Base-by-base conservation (phyloP, 2,797 vertebrate species). In the Enteromius afrohamiltoni region DNA sequence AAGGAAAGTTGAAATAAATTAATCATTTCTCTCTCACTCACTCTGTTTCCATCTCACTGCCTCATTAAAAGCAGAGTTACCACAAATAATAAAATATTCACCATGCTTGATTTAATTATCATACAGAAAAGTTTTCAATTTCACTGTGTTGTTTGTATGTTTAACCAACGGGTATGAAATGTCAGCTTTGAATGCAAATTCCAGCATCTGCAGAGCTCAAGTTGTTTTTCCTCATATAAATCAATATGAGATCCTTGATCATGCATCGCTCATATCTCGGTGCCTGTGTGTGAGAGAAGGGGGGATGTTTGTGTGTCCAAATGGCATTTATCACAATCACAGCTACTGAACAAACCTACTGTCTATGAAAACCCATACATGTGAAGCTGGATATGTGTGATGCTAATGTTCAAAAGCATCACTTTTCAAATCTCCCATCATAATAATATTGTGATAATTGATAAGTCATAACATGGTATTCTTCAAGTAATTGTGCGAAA, bases 1-100 rank as follows among this genome's bases (percentile, higher is more conserved):
- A 87, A 89, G 88, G 85, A 89, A 87, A 89, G 85, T 89, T 79
- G 37, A 87, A 87, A 87, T 86, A 87, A 89, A 89, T 84, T 71
- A 82, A 83, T 86, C 8, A 83, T 86, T 76, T 87, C 60, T 84
- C 62, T 83, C 47, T 70, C 78, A 19, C 58, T 58, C 64, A 26
- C 74, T 74, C 68, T 42, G 26, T 64, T 42, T 82, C 13, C 73
- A 68, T 75, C 45, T 75, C 73, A 58, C 69, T 70, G 49, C 86
- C 68, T 82, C 80, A 83, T 85, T 85, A 81, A 86, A 85, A 86
- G 37, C 37, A 37, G 62, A 73, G 73, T 77, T 84, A 70, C 34
- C 45, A 82, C 49, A 75, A 83, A 77, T 83, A 78, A 87, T 45
- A 40, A 89, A 79, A 83, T 69, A 49, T 79, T 71, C 58, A 77